Conservation (phyloP, 2,888 invertebrate genomes). For the Minunthozetes semirufus region DNA sequence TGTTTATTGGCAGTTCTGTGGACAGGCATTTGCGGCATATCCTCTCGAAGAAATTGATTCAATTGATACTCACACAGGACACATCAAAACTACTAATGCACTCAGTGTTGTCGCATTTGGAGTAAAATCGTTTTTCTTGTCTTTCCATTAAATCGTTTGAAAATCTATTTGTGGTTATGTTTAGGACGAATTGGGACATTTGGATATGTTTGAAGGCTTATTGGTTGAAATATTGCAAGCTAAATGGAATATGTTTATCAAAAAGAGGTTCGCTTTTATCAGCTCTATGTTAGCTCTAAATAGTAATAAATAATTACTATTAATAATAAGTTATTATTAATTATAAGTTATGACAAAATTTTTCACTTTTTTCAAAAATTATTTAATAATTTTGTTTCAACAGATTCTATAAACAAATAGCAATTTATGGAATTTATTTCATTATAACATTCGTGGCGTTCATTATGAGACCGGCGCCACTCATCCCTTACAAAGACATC, state of each 20-base stretch:
- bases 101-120: slow-evolving; percentile 94
- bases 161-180: too few relatives aligned
- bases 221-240: slow-evolving; percentile 86
- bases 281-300: neutral
- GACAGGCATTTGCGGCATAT: slow-evolving; percentile 91
- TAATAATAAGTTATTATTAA: too few relatives aligned
- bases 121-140: slow-evolving; percentile 53
- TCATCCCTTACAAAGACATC: neutral
- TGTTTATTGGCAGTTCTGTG: slow-evolving; percentile 93
- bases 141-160: too few relatives aligned
- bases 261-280: neutral
- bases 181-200: slow-evolving; percentile 86
- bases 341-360: neutral
- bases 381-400: slow-evolving; percentile 37
- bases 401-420: slow-evolving; percentile 87
- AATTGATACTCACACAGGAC: slow-evolving; percentile 79
- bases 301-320: too few relatives aligned
- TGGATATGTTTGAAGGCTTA: slow-evolving; percentile 89
- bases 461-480: slow-evolving; percentile 75
- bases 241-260: slow-evolving; percentile 94
- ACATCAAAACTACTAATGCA: slow-evolving; percentile 90
- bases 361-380: neutral
- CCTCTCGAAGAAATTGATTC: slow-evolving; percentile 91
- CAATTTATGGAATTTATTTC: slow-evolving; percentile 83
- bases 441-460: slow-evolving; percentile 79